phyloP scores from a whole-genome alignment of 2,797 vertebrate genomes.

The Phataginus tricuspis region DNA sequence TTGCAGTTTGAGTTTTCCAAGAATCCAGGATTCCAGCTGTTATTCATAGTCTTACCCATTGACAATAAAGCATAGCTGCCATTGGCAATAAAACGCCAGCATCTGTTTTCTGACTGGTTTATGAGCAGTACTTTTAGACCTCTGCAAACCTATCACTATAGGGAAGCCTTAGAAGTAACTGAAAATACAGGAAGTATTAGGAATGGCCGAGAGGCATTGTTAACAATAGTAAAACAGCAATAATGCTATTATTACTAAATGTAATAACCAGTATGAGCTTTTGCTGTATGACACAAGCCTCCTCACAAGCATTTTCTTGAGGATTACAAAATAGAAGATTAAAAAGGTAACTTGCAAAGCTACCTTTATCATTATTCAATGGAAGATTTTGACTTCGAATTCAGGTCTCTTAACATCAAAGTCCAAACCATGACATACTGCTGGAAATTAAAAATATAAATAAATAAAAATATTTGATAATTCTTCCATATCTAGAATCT shows the following conservation, averaged over 20 bases:
- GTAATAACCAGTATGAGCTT: not conserved
- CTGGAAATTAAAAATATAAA: not conserved
- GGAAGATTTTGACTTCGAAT: not conserved
- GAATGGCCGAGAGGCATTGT: not conserved
- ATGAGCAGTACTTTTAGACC: not conserved
- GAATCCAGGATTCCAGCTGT: not conserved
- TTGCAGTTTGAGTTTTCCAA: slow-evolving; percentile 9
- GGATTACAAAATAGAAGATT: not conserved
- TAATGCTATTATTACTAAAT: not conserved
- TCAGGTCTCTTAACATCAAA: not conserved
- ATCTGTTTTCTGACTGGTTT: slow-evolving; percentile 23
- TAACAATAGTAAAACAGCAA: not conserved
- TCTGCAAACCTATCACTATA: not conserved
- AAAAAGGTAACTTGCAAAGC: not conserved
- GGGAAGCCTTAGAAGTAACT: not conserved
- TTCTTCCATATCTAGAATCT: not conserved
- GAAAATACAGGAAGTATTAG: not conserved
- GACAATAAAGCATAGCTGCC: not conserved
- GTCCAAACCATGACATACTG: not conserved
- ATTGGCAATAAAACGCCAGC: not conserved
- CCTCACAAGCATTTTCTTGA: not conserved
- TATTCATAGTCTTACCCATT: not conserved
- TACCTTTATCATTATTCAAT: not conserved
- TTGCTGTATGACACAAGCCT: not conserved
- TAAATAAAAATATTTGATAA: not conserved